phyloP scores from a whole-genome alignment of 2,113 vertebrate species.

The Caretta caretta region DNA sequence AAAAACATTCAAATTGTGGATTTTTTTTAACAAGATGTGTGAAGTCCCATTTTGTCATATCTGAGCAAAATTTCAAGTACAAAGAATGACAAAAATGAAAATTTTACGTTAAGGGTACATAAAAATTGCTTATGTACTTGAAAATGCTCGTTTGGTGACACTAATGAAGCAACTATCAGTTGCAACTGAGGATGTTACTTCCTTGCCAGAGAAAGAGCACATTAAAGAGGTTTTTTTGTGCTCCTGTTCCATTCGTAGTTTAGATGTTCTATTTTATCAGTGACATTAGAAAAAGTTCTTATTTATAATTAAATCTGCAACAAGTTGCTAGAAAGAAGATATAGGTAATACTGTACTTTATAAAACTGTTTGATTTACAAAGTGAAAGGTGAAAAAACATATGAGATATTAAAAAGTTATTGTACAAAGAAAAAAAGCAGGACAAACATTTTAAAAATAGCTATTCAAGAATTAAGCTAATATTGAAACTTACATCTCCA shows the following conservation, averaged over 20 bases:
- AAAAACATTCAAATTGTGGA: background rate
- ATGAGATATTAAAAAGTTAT: background rate
- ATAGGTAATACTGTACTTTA: background rate
- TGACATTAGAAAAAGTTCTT: background rate
- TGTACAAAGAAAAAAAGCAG: background rate
- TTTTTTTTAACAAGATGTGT: background rate
- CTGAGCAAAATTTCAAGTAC: background rate
- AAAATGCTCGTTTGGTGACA: background rate
- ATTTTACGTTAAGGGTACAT: background rate
- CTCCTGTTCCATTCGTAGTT: background rate
- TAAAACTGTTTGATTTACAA: background rate
- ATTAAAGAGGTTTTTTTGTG: background rate
- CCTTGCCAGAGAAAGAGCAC: background rate
- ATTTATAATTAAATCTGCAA: background rate
- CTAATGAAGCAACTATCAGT: background rate
- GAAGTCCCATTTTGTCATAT: background rate
- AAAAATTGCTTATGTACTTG: background rate
- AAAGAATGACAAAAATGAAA: background rate
- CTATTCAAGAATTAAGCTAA: slow-evolving; percentile 24
- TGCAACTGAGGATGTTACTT: background rate
- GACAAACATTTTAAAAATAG: background rate
- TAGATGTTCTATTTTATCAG: background rate
- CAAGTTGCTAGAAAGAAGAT: background rate
- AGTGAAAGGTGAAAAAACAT: background rate
- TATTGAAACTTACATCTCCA: slow-evolving; percentile 85